Conservation (phyloP, 2,888 invertebrate genomes). For the Drosophila sordidula region DNA sequence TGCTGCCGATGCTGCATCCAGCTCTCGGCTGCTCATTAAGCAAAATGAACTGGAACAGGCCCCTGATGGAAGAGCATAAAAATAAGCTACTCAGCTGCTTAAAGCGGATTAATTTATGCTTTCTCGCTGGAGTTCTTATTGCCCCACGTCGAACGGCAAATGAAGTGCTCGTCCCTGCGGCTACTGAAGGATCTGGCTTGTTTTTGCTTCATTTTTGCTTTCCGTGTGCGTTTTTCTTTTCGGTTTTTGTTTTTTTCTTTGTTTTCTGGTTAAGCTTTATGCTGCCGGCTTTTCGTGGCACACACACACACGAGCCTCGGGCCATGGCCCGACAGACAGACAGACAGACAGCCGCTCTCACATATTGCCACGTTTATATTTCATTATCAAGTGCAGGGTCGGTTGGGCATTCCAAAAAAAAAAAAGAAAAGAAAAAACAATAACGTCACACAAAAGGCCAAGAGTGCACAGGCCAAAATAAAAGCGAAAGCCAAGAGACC, state of each 20-base stretch:
- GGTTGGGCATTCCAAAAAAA: conserved; percentile 48
- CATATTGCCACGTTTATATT: conserved; percentile 68
- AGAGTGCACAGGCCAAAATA: conserved; percentile 32
- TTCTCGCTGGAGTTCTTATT: conserved; percentile 44
- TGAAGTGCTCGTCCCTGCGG: conserved; percentile 51
- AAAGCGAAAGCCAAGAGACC: conserved; percentile 33
- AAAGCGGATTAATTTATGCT: conserved; percentile 84
- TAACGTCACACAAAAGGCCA: conserved; percentile 62
- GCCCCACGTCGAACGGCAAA: conserved; percentile 51
- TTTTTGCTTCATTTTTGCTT: conserved; percentile 19
- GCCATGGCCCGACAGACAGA: conserved; percentile 13
- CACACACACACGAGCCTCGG: conserved; percentile 21
- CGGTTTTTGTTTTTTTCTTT: conserved; percentile 15
- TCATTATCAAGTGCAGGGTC: conserved; percentile 73
- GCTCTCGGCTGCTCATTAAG: conserved; percentile 36
- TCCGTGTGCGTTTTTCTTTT: conserved; percentile 21
- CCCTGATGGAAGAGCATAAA: conserved; percentile 34
- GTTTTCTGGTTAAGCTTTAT: conserved; percentile 51
- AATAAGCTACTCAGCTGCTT: conserved; percentile 82
- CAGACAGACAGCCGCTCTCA: conserved; percentile 22
- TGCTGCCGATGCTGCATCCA: background rate
- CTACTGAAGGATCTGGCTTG: conserved; percentile 30
- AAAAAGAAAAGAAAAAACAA: background rate
- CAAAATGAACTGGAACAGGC: conserved; percentile 45
- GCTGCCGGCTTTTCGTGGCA: conserved; percentile 40